phyloP scores from a whole-genome alignment of 2,797 vertebrate genomes.

The Tarsius wallacei region DNA sequence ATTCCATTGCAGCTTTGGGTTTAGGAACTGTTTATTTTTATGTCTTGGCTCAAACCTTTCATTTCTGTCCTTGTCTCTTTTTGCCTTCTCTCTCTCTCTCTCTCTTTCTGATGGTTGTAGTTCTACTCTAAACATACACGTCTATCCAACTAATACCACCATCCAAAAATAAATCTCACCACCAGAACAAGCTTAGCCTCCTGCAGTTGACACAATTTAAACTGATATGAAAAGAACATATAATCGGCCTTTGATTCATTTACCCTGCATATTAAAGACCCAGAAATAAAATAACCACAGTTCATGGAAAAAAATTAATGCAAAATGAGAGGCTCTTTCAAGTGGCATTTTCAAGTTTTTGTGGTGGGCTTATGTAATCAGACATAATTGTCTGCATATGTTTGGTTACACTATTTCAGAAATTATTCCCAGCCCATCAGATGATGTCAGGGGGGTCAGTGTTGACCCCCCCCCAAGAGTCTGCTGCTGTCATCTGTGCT shows the following conservation, averaged over 20 bases:
- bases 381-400: slow-evolving; percentile 91
- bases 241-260: slow-evolving; percentile 86
- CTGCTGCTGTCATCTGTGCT: neutral
- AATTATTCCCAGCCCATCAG: slow-evolving; percentile 86
- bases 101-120: neutral
- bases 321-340: slow-evolving; percentile 88
- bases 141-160: slow-evolving; percentile 65
- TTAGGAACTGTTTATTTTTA: slow-evolving; percentile 74
- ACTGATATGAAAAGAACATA: slow-evolving; percentile 86
- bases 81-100: neutral
- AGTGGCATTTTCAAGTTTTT: slow-evolving; percentile 88
- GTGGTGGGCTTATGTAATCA: slow-evolving; percentile 88
- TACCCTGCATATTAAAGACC: slow-evolving; percentile 86
- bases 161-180: slow-evolving; percentile 79
- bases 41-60: slow-evolving; percentile 74
- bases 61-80: slow-evolving; percentile 72
- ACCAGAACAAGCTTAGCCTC: slow-evolving; percentile 70
- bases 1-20: slow-evolving; percentile 45
- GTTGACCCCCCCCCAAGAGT: slow-evolving; percentile 44
- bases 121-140: slow-evolving; percentile 18
- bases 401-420: slow-evolving; percentile 89
- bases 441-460: slow-evolving; percentile 80
- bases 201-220: slow-evolving; percentile 83
- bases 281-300: slow-evolving; percentile 89
- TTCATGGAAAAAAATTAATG: slow-evolving; percentile 81